phyloP scores from a whole-genome alignment of 1,140 invertebrate species.

The Zaprionus taronus region DNA sequence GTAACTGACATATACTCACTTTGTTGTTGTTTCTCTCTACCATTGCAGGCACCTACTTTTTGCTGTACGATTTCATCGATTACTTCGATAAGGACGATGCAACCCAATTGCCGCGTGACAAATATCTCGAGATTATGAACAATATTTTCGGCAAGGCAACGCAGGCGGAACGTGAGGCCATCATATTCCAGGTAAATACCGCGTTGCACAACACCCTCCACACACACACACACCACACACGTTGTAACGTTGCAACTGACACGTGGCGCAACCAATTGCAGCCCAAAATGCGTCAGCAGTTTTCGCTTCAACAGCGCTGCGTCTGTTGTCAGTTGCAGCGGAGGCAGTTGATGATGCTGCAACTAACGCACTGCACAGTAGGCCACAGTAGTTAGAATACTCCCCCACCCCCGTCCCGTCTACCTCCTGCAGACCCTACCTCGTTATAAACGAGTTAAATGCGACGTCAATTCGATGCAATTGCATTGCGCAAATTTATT shows the following conservation, averaged over 20 bases:
- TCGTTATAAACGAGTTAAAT: slow-evolving; percentile 54
- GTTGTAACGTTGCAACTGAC: slow-evolving; percentile 5
- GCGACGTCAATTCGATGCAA: slow-evolving; percentile 53
- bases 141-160: slow-evolving; percentile 95
- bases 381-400: neutral
- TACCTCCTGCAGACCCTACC: too few relatives aligned
- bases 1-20: neutral
- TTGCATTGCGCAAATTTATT: slow-evolving; percentile 63
- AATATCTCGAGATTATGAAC: slow-evolving; percentile 93
- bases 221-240: neutral
- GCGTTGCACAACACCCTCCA: neutral
- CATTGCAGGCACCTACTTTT: slow-evolving; percentile 94
- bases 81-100: slow-evolving; percentile 94
- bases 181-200: slow-evolving; percentile 92
- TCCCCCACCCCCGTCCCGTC: neutral
- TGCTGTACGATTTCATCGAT: slow-evolving; percentile 95
- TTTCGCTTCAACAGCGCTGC: neutral
- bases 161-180: slow-evolving; percentile 92
- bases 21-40: neutral
- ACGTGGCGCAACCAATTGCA: slow-evolving; percentile 11
- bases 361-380: neutral
- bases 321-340: slow-evolving; percentile 31
- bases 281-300: slow-evolving; percentile 27
- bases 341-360: neutral
- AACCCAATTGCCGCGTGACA: slow-evolving; percentile 91